Evolutionary conservation across 92 coral and sea anemone species (phyloP), one percentile per base, ranked within the genome.

Genomic region (Muricea muricata): DNA sequence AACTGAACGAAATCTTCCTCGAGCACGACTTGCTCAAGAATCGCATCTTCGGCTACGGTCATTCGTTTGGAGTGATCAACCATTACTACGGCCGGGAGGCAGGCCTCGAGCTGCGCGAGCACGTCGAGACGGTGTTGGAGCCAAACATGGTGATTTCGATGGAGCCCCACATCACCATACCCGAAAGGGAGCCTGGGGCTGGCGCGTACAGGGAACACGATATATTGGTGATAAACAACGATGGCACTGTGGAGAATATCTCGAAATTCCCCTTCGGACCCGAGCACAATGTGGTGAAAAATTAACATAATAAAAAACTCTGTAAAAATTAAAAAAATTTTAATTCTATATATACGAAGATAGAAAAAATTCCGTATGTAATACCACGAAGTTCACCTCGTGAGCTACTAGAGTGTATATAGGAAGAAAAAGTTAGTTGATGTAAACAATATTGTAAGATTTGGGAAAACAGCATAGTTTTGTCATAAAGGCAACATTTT

Each of bases 41-140:
- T 39, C 96, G 97, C 18, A 92, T 95, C 2, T 90, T 94, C 68
- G 98, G 98, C 14, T 94, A 94, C 56, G 98, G 98, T 0, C 98
- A 94, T 83, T 92, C 98, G 0, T 92, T 94, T 68, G 98, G 98
- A 14, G 97, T 94, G 60, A 90, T 94, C 35, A 82, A 86, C 63
- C 98, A 94, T 81, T 94, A 94, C 48, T 94, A 94, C 87, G 98
- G 98, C 25, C 94, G 98, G 31, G 98, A 94, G 87, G 98, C 98
- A 50, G 97, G 93, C 39, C 80, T 93, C 14, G 98, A 94, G 88
- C 46, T 94, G 29, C 92, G 98, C 34, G 98, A 94, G 84, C 94
- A 94, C 32, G 83, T 90, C 7, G 98, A 94, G 28, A 93, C 97
- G 21, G 90, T 90, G 28, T 48, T 94, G 29, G 83, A 94, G 60